Evolutionary conservation across 1,140 invertebrate genomes (phyloP), one percentile per base, ranked within the genome.

Genomic region (Conus ventricosus): DNA sequence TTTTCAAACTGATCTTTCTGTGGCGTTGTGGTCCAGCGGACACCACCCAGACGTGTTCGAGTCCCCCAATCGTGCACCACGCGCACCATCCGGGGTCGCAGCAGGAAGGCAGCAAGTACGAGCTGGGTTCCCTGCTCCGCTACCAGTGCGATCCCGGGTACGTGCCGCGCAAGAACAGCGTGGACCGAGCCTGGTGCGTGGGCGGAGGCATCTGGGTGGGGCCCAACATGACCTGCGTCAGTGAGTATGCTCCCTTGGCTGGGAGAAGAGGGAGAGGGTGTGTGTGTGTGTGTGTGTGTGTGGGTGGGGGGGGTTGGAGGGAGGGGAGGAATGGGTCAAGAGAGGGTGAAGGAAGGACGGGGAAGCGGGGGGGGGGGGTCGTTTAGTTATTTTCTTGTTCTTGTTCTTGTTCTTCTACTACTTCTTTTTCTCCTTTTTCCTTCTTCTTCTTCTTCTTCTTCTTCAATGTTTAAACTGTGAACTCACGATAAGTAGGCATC

Each of bases 141-240:
- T 93, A 93, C 88, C 80, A 85, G 23, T 93, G 93, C 71, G 85
- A 89, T 55, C n/a, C 71, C 7, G 93, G 91, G 8, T 92, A 89
- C 86, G 89, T 82, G 11, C 89, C 88, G 4, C 88, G 84, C 25
- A 87, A 89, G 13, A 89, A 90, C 57, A 89, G 91, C 20, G 90
- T 92, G 15, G 90, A 88, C 25, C 96, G 97, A 80, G 98, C 98
- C 67, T 99, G 99, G 95, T 99, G 99, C 95, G 95, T 99, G 63
- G 97, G 97, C 1, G 96, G 96, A 0, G 97, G 97, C 6, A 97
- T 97, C 86, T 98, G 98, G 98, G 99, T 98, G 92, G 98, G 98
- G 27, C 99, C 99, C 3, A 98, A 99, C 93, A 97, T 99, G 88
- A 97, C 97, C 57, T 99, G 99, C 93, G 97, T 98, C 96, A 98